Evolutionary conservation across 1,140 invertebrate species (phyloP), one percentile per base, ranked within the genome.

Genomic region (Mya arenaria): DNA sequence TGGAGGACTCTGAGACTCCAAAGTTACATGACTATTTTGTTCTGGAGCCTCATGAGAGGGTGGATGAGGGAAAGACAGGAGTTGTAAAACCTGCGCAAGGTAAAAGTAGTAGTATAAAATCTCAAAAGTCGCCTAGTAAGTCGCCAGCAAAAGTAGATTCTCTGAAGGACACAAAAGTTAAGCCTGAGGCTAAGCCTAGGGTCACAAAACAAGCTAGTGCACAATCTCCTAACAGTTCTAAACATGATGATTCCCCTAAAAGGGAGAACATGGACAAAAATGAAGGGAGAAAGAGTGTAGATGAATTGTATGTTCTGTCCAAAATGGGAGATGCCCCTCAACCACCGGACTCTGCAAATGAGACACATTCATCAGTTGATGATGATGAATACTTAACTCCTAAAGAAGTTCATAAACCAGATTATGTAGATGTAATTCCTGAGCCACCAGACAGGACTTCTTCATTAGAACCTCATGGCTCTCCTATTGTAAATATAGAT

Each of bases 1-100:
- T 28, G 6, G 77, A 79, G 36, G 1, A 10, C 28, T 8, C 32
- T 36, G 63, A 37, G 41, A 48, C 65, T 28, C 44, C 55, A 6
- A 60, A 69, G 66, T 58, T 37, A 32, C 77, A 79, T 79, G 77
- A 79, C n/a, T 79, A 79, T 55, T 79, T 79, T 79, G 48, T 79
- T 23, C 55, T 79, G 8, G 77, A 79, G 28, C 77, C 77, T 56
- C 77, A 79, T 69, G 13, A 79, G 34, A 79, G 32, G 39, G 72
- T 41, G 23, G 39, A 13, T 10, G 37, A 44, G 15, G 19, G 8
- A 10, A 63, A 44, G 17, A 30, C 41, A 10, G 10, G 10, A 10
- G 41, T 44, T 10, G 41, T 10, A 44, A 44, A 44, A 44, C 19
- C 23, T 4, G 23, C 72, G 13, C 25, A 34, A 4, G 36, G n/a